A percentile compares a stretch with the other conserved stretches of the same genome.
These are phyloP conservation scores for Arenaria interpres DNA, from an alignment of 2,113 vertebrate genomes.

Conservation along the genomic window DNA sequence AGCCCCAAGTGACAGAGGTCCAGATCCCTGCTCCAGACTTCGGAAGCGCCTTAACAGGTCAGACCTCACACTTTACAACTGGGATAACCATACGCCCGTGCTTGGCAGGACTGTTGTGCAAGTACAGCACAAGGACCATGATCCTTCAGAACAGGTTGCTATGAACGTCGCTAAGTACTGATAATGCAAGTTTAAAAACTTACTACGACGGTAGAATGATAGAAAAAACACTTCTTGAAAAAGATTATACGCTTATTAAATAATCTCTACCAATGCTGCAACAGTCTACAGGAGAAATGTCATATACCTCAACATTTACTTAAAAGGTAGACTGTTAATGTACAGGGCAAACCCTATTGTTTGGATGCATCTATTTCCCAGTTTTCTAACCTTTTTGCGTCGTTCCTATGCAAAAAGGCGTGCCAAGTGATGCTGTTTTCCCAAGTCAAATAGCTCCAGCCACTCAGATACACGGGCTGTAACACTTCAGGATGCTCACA, in stretches of 20 bases:
- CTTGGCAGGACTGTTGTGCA: neutral
- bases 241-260: neutral
- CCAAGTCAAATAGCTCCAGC: neutral
- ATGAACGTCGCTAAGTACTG: neutral
- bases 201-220: neutral
- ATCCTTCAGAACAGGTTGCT: neutral
- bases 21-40: neutral
- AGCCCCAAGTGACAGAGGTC: neutral
- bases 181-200: neutral
- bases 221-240: neutral
- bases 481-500: neutral
- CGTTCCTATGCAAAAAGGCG: neutral
- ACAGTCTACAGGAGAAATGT: neutral
- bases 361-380: neutral
- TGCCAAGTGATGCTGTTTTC: fast-evolving
- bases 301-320: neutral
- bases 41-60: neutral
- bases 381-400: neutral
- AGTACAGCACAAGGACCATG: neutral
- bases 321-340: neutral
- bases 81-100: neutral
- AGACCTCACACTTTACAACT: neutral
- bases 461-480: neutral
- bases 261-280: neutral
- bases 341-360: neutral